Conservation (phyloP, 1,140 invertebrate genomes). For the Matsumurasca onukii region DNA sequence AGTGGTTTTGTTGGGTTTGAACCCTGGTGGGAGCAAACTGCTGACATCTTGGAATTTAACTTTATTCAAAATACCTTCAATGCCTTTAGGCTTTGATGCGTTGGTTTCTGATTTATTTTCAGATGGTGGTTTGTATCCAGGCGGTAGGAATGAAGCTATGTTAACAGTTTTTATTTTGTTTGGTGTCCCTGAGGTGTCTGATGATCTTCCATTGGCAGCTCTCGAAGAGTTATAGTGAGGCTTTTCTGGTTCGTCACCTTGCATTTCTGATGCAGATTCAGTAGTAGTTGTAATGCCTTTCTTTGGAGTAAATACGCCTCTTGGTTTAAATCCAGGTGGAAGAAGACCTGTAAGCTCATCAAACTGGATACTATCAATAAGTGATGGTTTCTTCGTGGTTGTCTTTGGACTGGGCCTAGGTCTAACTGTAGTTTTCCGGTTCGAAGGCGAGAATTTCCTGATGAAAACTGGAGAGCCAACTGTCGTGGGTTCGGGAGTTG, state of each 20-base stretch:
- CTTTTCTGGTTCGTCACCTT: constrained; percentile 41
- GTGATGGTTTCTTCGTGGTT: constrained; percentile 41
- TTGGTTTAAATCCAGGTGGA: constrained; percentile 61
- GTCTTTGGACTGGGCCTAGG: constrained; percentile 38
- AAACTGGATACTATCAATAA: constrained; percentile 59
- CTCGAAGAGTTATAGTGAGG: constrained; percentile 14
- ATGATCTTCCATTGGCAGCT: constrained; percentile 34
- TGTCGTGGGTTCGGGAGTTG: constrained; percentile 36
- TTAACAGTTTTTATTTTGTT: constrained; percentile 56
- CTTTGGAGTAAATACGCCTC: constrained; percentile 53
- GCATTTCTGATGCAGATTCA: constrained; percentile 34
- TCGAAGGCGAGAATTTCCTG: constrained; percentile 63
- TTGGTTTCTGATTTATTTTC: constrained; percentile 43
- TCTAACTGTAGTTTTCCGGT: constrained; percentile 52
- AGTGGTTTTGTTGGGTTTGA: constrained; percentile 50
- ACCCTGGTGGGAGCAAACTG: constrained; percentile 53
- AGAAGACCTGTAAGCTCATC: constrained; percentile 60
- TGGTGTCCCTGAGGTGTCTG: constrained; percentile 30
- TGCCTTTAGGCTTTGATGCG: constrained; percentile 36
- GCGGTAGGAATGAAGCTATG: constrained; percentile 62
- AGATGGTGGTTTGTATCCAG: constrained; percentile 60
- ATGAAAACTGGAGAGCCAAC: constrained; percentile 55
- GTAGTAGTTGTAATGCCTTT: constrained; percentile 50
- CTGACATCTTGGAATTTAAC: constrained; percentile 47
- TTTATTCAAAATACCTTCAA: constrained; percentile 41